Percentiles rank a stretch among this genome's conserved stretches.
Evolutionary conservation across 2,113 vertebrate genomes (phyloP).

Genomic region (Rhadina sibilatrix): DNA sequence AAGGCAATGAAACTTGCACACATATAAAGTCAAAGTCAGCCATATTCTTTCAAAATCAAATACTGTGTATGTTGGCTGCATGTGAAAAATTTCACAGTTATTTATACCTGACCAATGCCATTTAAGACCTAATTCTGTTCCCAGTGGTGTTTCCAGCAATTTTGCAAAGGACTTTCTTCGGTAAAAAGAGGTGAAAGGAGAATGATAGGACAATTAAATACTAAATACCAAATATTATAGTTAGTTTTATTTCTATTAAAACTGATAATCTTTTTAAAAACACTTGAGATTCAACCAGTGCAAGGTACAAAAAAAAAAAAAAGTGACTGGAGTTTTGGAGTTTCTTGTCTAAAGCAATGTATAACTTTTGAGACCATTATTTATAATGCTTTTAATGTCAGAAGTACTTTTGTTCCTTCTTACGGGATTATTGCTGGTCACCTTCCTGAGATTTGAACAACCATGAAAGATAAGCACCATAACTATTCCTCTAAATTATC

Average conservation of each 20-base stretch:
- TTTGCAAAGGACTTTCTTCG: not conserved
- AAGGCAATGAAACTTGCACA: conserved; percentile 43
- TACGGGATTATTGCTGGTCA: conserved; percentile 76
- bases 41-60: conserved; percentile 42
- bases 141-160: conserved; percentile 3
- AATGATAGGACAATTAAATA: not conserved
- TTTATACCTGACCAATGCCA: conserved; percentile 41
- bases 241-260: conserved; percentile 12
- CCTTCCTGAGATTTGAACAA: conserved; percentile 92
- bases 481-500: conserved; percentile 59
- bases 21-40: conserved; percentile 34
- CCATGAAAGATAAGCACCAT: conserved; percentile 74
- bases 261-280: conserved; percentile 21
- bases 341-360: conserved; percentile 19
- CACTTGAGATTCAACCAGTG: conserved; percentile 20
- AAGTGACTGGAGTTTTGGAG: not conserved
- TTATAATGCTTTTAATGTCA: conserved; percentile 34
- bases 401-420: conserved; percentile 81
- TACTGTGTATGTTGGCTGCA: not conserved
- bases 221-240: conserved; percentile 3
- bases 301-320: not conserved
- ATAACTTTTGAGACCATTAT: conserved; percentile 19
- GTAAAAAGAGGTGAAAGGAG: not conserved
- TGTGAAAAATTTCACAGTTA: conserved; percentile 74
- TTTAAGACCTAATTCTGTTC: conserved; percentile 2